phyloP scores from a whole-genome alignment of 2,113 vertebrate genomes.

The Chitala chitala region DNA sequence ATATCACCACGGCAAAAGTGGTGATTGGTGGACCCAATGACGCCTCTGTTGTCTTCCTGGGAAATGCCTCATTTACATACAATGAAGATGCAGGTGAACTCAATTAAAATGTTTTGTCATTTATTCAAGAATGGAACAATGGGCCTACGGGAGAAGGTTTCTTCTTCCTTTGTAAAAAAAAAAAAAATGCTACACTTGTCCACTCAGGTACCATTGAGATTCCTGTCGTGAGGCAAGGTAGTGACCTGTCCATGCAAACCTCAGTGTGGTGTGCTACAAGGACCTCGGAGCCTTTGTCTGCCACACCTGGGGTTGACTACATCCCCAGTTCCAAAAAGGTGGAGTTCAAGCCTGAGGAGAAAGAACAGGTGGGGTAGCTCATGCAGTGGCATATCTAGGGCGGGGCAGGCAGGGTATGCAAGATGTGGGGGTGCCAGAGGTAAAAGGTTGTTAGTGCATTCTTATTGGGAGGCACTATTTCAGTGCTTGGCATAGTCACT shows the following conservation, averaged over 20 bases:
- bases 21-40: slow-evolving; percentile 88
- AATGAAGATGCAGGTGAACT: slow-evolving; percentile 85
- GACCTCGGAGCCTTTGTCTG: slow-evolving; percentile 81
- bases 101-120: neutral
- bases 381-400: no score
- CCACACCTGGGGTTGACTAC: slow-evolving; percentile 86
- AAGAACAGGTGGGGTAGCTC: slow-evolving; percentile 68
- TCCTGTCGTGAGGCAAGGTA: slow-evolving; percentile 79
- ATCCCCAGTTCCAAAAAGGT: slow-evolving; percentile 94
- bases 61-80: slow-evolving; percentile 77
- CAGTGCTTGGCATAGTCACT: no score
- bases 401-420: no score
- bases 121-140: neutral
- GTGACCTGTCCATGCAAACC: slow-evolving; percentile 75
- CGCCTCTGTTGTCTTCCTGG: slow-evolving; percentile 78
- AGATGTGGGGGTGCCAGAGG: no score
- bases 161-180: neutral
- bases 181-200: neutral
- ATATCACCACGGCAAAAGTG: slow-evolving; percentile 63
- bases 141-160: no score
- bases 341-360: slow-evolving; percentile 82
- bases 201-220: slow-evolving; percentile 84
- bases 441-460: no score
- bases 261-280: slow-evolving; percentile 93
- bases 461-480: no score